Base-by-base conservation (phyloP, 2,888 invertebrate species). In the Ormyrus nitidulus region DNA sequence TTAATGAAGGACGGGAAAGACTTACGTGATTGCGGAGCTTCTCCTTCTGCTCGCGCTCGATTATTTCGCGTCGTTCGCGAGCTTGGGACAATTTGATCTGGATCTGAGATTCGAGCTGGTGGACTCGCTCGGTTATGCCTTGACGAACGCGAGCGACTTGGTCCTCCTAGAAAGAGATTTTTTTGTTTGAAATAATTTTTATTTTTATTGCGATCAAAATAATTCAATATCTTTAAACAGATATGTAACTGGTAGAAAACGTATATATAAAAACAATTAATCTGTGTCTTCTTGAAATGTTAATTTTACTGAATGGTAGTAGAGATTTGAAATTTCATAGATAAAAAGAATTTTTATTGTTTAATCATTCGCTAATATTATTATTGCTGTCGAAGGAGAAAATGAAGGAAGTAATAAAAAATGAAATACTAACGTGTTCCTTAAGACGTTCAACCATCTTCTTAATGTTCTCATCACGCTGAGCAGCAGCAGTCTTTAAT, bases 381-480 rank as follows among this genome's bases (percentile, higher is more conserved):
- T 34, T 34, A 34, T 34, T 34, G 34, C 34, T 34, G 4, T 34
- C 34, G 34, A 34, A 34, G 34, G 34, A 34, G 34, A 34, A 2
- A 34, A 4, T 34, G 34, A 34, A 19, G 19, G 19, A 75, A 82
- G 79, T 74, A 82, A 78, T 73, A 61, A 74, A 81, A 81, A 79
- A 13, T 73, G 53, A 72, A 69, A 53, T 66, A 71, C 95, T 94
- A 90, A 98, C 98, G 91, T 98, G 98, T 91, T 97, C 97, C 91
- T 96, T 96, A 82, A 98, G 94, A 85, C 97, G 95, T 86, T 97
- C 96, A 86, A 97, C 92, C 95, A 97, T 96, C 91, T 96, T 96
- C 92, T 96, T 96, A 86, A 97, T 95, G 90, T 97, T 96, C 90
- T 96, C 96, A 90, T 97, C 97, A 83, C 98, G 95, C 91, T 97